A percentile compares a stretch with the other conserved stretches of the same genome.
Evolutionary conservation across 2,797 vertebrate species (phyloP).

Genomic region (Mormyrops attenuatus): DNA sequence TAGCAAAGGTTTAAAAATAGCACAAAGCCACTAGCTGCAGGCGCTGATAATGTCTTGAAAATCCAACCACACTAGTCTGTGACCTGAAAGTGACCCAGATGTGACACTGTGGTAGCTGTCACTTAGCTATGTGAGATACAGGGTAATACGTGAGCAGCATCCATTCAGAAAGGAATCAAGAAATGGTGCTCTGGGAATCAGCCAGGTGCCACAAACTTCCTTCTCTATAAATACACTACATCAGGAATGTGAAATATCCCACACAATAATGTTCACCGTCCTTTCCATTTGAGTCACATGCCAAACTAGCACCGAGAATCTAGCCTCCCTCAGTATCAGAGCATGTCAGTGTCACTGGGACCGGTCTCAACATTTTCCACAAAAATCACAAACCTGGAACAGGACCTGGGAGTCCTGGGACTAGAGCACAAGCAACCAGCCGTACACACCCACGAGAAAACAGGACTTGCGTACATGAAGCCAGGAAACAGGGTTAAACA

Average conservation of each 20-base stretch:
- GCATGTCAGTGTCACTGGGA: background rate
- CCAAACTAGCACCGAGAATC: background rate
- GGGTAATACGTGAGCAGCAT: background rate
- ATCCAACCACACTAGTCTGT: slow-evolving; percentile 41
- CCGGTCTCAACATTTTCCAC: background rate
- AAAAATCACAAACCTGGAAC: background rate
- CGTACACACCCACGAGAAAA: background rate
- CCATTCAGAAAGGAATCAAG: background rate
- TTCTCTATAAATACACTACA: slow-evolving; percentile 56
- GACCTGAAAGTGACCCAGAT: background rate
- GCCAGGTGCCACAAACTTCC: slow-evolving; percentile 53
- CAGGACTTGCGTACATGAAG: background rate
- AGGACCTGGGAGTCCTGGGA: no score
- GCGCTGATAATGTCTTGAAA: slow-evolving; percentile 34
- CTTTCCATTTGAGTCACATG: background rate
- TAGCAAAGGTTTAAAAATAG: slow-evolving; percentile 55
- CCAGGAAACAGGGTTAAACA: slow-evolving; percentile 43
- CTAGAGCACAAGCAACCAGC: background rate
- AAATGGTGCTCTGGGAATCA: slow-evolving; percentile 15
- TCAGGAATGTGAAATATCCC: slow-evolving; percentile 46
- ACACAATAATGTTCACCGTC: background rate
- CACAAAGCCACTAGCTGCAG: slow-evolving; percentile 32
- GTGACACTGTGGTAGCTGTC: background rate
- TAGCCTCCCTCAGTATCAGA: background rate
- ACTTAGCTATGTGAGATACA: background rate